These are phyloP conservation scores for Oasisia sp. DNA, from an alignment of 2,888 invertebrate species.

Conservation along the genomic window DNA sequence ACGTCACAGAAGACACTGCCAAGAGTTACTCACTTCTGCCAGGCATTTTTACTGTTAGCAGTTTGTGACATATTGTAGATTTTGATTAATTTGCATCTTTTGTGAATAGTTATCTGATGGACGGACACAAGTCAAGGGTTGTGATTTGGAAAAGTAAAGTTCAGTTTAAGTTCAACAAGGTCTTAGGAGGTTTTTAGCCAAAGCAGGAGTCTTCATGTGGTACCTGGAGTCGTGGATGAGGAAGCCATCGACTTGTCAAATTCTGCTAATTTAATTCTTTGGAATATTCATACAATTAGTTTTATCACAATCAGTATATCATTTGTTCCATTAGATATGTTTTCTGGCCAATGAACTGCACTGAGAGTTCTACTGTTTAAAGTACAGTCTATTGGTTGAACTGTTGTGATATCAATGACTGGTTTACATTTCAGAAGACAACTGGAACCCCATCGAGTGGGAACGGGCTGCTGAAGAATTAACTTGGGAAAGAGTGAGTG, in stretches of 20 bases:
- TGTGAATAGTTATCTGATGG: not conserved
- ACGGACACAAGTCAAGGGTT: no score
- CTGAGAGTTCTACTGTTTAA: not conserved
- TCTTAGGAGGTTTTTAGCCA: not conserved
- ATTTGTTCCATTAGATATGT: not conserved
- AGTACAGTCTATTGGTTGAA: not conserved
- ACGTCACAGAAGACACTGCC: no score
- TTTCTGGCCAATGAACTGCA: no score
- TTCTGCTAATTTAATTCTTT: not conserved
- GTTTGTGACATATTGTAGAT: not conserved
- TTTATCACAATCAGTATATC: not conserved
- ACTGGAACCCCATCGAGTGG: constrained; percentile 99
- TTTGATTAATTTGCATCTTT: not conserved
- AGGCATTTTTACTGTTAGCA: no score
- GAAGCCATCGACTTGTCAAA: not conserved
- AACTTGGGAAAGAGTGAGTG: constrained; percentile 84
- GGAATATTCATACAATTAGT: not conserved
- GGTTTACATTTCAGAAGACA: constrained; percentile 69
- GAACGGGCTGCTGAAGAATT: constrained; percentile 92
- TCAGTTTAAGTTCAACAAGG: not conserved
- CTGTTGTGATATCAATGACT: not conserved
- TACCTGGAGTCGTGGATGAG: not conserved
- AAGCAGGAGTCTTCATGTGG: not conserved
- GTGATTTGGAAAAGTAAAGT: no score
- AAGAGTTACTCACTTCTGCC: not conserved